phyloP scores from a whole-genome alignment of 1,140 invertebrate species.

The honey bee (Apis mellifera) region DNA sequence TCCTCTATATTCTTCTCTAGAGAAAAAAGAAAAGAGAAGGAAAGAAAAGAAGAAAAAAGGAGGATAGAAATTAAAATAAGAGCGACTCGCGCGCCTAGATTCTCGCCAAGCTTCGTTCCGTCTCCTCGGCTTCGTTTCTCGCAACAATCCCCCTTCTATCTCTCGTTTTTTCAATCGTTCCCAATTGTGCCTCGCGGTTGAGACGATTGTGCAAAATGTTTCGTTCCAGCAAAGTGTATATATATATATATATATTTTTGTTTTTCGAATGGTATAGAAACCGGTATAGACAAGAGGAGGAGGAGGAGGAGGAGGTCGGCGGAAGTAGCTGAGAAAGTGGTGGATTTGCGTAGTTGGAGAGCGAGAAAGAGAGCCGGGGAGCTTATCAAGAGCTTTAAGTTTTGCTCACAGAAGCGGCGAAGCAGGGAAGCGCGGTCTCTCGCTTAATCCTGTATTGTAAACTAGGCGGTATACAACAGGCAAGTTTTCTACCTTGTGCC shows the following conservation, averaged over 20 bases:
- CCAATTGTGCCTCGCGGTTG: not conserved
- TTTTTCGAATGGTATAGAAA: not conserved
- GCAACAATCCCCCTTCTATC: not conserved
- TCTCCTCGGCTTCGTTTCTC: not conserved
- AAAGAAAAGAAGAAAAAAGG: not conserved
- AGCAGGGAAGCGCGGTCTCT: slow-evolving; percentile 50
- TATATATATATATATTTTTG: slow-evolving; percentile 30
- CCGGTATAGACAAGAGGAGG: not conserved
- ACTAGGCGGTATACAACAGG: slow-evolving; percentile 73
- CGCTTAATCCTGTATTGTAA: slow-evolving; percentile 79
- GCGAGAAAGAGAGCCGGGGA: slow-evolving; percentile 57
- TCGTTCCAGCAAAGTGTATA: not conserved
- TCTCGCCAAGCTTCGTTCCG: not conserved
- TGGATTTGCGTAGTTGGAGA: slow-evolving; percentile 36
- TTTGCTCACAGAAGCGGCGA: slow-evolving; percentile 63
- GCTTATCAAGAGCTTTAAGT: slow-evolving; percentile 78
- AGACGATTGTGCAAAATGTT: not conserved
- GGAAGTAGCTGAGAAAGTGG: slow-evolving; percentile 32
- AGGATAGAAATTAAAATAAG: not conserved
- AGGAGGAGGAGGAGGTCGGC: slow-evolving; percentile 8
- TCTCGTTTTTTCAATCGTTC: slow-evolving; percentile 4
- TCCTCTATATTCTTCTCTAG: not conserved
- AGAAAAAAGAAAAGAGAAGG: too few species aligned
- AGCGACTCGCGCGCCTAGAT: not conserved
- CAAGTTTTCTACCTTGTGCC: slow-evolving; percentile 69